Evolutionary conservation across 1,140 invertebrate species (phyloP).

Genomic region (Zaprionus capensis): DNA sequence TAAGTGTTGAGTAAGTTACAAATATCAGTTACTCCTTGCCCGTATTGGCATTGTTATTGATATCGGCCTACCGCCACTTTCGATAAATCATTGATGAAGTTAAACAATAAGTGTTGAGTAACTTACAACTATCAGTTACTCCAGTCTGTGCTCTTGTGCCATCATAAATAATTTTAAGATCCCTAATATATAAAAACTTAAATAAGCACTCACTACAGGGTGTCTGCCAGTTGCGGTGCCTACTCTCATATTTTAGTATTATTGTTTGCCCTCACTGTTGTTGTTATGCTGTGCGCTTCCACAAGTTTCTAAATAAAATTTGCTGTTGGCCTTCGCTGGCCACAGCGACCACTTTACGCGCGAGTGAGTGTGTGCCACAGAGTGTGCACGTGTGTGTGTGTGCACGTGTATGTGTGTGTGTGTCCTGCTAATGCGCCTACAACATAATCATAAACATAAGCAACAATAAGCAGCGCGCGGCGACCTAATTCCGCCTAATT

Average conservation of each 20-base stretch:
- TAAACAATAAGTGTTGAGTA: too few relatives aligned
- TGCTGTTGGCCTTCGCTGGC: slow-evolving; percentile 29
- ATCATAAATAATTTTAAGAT: too few relatives aligned
- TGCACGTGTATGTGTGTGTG: neutral
- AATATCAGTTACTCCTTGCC: too few relatives aligned
- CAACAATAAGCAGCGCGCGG: slow-evolving; percentile 48
- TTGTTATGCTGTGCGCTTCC: slow-evolving; percentile 16
- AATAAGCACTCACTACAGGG: neutral
- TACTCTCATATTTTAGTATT: neutral
- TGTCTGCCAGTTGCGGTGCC: neutral
- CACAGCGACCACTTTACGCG: slow-evolving; percentile 14
- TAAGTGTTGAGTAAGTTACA: too few relatives aligned
- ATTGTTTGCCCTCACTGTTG: neutral
- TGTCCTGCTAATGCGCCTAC: slow-evolving; percentile 59
- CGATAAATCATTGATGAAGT: too few relatives aligned
- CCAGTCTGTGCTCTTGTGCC: too few relatives aligned
- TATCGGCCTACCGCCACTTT: too few relatives aligned
- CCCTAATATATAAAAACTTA: too few relatives aligned
- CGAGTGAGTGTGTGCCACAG: neutral
- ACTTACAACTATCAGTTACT: too few relatives aligned
- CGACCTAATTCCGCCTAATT: slow-evolving; percentile 62
- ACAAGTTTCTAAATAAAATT: slow-evolving; percentile 55
- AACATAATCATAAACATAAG: slow-evolving; percentile 72
- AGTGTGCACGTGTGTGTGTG: neutral
- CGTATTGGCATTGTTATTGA: too few relatives aligned